Conservation (phyloP, 2,113 vertebrate species). For the Macrotis lagotis region DNA sequence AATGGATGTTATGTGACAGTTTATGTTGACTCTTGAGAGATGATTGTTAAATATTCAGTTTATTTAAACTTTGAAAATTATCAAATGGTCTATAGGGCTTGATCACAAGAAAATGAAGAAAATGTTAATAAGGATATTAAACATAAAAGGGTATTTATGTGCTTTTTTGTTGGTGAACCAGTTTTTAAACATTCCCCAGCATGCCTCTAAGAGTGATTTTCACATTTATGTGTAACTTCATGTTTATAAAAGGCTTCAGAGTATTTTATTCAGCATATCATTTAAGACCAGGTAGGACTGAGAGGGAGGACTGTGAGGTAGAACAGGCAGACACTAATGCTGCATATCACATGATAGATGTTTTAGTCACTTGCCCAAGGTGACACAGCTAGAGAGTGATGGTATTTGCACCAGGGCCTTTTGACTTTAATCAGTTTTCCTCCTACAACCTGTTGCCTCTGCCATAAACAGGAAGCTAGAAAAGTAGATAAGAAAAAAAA, state of each 20-base stretch:
- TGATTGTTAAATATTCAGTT: not conserved
- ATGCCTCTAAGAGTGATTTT: not conserved
- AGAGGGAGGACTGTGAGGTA: not conserved
- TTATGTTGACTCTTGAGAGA: not conserved
- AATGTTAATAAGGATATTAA: not conserved
- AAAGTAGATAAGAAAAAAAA: not conserved
- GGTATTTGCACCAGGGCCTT: not conserved
- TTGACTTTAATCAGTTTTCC: not conserved
- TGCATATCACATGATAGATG: not conserved
- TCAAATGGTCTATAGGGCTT: not conserved
- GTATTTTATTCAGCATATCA: not conserved
- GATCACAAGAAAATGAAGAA: not conserved
- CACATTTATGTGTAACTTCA: not conserved
- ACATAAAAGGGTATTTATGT: not conserved
- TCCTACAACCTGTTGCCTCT: too few species aligned
- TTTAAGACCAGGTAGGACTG: too few species aligned
- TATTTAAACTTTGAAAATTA: not conserved
- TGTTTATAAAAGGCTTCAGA: not conserved
- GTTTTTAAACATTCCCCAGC: not conserved
- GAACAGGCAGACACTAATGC: not conserved
- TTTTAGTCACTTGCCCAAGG: slow-evolving; percentile 4
- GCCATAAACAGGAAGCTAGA: not conserved
- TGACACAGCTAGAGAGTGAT: not conserved
- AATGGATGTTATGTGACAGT: not conserved
- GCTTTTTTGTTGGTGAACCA: not conserved